Base-by-base conservation (phyloP, 1,140 invertebrate genomes). In the Aphelenchoides besseyi region DNA sequence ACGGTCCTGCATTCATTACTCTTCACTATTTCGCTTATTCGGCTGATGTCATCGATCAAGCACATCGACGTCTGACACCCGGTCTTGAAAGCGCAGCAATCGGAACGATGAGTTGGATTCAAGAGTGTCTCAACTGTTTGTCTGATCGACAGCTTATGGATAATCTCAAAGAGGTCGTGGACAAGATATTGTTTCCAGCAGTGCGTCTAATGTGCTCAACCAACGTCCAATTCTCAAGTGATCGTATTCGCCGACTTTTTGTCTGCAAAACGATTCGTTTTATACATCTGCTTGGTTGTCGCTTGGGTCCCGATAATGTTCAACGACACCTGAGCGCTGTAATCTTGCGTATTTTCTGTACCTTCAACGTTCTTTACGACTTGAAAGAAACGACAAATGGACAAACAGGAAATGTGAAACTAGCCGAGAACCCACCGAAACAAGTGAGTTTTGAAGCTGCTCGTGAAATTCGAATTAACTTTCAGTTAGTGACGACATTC, bases 11-110 rank as follows among this genome's bases (percentile, higher is more conserved):
- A 79, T 90, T 97, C 55, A 91, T 98, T 75, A 87, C 97, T 36
- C 86, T 94, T 36, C 95, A 98, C 86, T 98, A 97, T 85, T 88
- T 98, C 63, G 92, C 93, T 0, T 92, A 95, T 83, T 91, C 94
- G 85, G 90, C 90, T 12, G 94, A 97, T 71, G 77, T 88, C 68
- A 87, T 88, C 74, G 79, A 81, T n/a, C 79, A 79, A 37, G 69
- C 67, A n/a, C 55, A 67, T 12, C 63, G 66, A 26, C 28, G 79
- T 9, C 67, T 82, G 3, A 76, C 71, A 8, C 37, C 52, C 12
- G 63, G 63, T 54, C 52, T 82, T 0, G 81, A 82, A 55, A 68
- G 70, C 18, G 75, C 72, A 33, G 18, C 79, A 8, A 70, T 82
- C 16, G 74, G 72, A 8, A 68, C 69, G 3, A 64, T 82, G n/a